Evolutionary conservation across 2,888 invertebrate species (phyloP).

Genomic region (Drosophila melanosoma): DNA sequence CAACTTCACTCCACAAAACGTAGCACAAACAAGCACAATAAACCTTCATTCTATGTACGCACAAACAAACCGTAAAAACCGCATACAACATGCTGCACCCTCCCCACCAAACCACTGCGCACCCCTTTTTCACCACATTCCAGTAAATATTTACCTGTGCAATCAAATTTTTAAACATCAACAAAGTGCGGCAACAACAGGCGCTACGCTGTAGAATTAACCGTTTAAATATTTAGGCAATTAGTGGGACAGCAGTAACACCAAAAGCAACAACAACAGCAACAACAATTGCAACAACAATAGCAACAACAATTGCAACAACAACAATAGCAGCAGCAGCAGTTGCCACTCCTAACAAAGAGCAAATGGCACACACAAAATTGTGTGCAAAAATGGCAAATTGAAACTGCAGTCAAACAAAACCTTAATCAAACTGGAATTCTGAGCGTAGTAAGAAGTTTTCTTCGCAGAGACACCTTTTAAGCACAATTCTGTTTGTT

Average conservation of each 20-base stretch:
- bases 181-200: slow-evolving; percentile 28
- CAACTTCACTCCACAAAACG: slow-evolving; percentile 31
- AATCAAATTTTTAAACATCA: slow-evolving; percentile 76
- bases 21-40: slow-evolving; percentile 46
- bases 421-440: slow-evolving; percentile 1
- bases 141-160: slow-evolving; percentile 69
- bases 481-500: not conserved
- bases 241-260: slow-evolving; percentile 49
- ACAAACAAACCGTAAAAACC: slow-evolving; percentile 76
- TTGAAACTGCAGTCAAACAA: slow-evolving; percentile 21
- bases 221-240: slow-evolving; percentile 79
- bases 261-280: not conserved
- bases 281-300: slow-evolving; percentile 11
- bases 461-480: not conserved
- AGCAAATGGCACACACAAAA: slow-evolving; percentile 28
- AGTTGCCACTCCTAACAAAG: slow-evolving; percentile 25
- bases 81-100: slow-evolving; percentile 54
- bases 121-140: slow-evolving; percentile 2
- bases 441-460: too few relatives aligned
- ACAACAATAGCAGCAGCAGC: not conserved
- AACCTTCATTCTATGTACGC: slow-evolving; percentile 43
- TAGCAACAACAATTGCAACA: slow-evolving; percentile 3
- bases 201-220: slow-evolving; percentile 56
- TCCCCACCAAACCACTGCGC: not conserved
- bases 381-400: slow-evolving; percentile 26